A percentile compares a stretch with the other conserved stretches of the same genome.
These are phyloP conservation scores for Erebia ligea DNA, from an alignment of 2,888 invertebrate genomes.

Conservation along the genomic window DNA sequence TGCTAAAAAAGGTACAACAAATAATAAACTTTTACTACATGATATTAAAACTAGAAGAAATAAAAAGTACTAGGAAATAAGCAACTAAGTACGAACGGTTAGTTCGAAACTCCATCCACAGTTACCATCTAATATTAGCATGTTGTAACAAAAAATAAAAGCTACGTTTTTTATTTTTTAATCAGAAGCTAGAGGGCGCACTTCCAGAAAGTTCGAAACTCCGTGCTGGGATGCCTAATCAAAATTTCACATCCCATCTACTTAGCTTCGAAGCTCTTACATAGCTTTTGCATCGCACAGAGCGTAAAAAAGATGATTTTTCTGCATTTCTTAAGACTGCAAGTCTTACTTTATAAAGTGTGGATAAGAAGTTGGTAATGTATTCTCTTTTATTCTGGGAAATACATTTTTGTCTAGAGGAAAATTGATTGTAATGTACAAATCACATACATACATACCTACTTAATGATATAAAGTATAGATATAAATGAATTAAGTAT, in stretches of 20 bases:
- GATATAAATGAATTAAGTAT: no score
- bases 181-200: slow-evolving; percentile 17
- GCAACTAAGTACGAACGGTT: background rate
- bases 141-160: slow-evolving; percentile 22
- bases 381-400: background rate
- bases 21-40: background rate
- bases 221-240: slow-evolving; percentile 24
- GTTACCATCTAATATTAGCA: slow-evolving; percentile 22
- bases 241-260: slow-evolving; percentile 31
- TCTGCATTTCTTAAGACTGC: slow-evolving; percentile 22
- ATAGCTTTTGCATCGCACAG: slow-evolving; percentile 24
- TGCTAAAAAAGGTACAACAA: background rate
- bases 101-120: slow-evolving; percentile 12
- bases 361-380: background rate
- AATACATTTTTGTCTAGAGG: background rate
- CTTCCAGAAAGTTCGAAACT: slow-evolving; percentile 26
- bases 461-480: no score
- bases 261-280: slow-evolving; percentile 15
- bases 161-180: slow-evolving; percentile 27
- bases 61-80: background rate
- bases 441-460: no score
- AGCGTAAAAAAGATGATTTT: slow-evolving; percentile 21
- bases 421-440: background rate
- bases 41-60: background rate
- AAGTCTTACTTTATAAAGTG: slow-evolving; percentile 12